phyloP scores from a whole-genome alignment of 2,113 vertebrate genomes.

The Petromus typicus region DNA sequence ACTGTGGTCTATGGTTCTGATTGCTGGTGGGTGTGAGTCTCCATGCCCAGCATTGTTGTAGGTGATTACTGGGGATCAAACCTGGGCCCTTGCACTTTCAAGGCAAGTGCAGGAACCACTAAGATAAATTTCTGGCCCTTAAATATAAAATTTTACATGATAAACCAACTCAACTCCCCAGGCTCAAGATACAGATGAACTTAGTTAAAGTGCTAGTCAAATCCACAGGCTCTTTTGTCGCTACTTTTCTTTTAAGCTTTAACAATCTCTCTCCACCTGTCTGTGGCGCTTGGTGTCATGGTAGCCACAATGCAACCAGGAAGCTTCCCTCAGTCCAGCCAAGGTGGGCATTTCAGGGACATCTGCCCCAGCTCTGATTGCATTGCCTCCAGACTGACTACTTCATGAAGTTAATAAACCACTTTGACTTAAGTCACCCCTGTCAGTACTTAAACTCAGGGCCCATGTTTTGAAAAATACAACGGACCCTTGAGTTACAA shows the following conservation, averaged over 20 bases:
- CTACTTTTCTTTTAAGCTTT: not conserved
- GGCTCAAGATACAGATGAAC: not conserved
- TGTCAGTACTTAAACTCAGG: not conserved
- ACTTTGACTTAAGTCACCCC: slow-evolving; percentile 23
- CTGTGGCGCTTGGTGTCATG: not conserved
- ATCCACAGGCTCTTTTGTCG: not conserved
- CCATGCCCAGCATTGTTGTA: too few species aligned
- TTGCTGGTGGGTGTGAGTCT: too few species aligned
- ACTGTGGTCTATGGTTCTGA: too few species aligned
- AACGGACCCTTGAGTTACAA: too few species aligned
- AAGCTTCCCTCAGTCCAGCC: not conserved
- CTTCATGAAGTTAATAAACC: not conserved
- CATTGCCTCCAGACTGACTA: not conserved
- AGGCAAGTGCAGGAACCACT: too few species aligned
- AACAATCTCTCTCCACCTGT: not conserved
- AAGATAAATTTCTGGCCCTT: too few species aligned
- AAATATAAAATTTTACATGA: not conserved
- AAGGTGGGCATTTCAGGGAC: not conserved
- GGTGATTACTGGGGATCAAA: too few species aligned
- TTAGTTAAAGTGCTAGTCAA: not conserved
- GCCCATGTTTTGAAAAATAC: not conserved
- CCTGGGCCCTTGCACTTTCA: too few species aligned
- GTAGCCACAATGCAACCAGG: not conserved
- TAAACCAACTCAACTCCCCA: not conserved
- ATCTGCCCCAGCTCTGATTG: not conserved